Evolutionary conservation across 2,113 vertebrate genomes (phyloP), one percentile per base, ranked within the genome.

Genomic region (Phoxinus phoxinus): DNA sequence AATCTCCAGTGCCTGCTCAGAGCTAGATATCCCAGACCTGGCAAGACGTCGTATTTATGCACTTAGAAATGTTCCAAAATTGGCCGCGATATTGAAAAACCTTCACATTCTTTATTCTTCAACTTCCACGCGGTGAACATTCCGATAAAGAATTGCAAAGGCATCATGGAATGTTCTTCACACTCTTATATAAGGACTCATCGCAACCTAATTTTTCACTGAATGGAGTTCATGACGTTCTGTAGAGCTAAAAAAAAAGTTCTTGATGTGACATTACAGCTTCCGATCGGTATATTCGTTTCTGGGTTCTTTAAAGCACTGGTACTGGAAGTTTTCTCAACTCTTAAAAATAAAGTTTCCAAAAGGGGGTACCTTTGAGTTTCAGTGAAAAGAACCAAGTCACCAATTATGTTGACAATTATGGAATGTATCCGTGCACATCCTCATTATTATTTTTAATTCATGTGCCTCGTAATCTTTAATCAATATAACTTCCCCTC

Each of bases 11-110:
- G 81, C 81, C 81, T 83, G 81, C 81, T 83, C 19, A 11, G 46
- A 37, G 48, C 46, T 41, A 83, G 81, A 83, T 83, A 83, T 41
- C 65, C 46, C 81, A 56, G 3, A 72, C 63, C 81, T 83, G 65
- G 81, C 81, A 83, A 53, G 19, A 41, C 30, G 37, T 37, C 7
- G 2, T 46, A 81, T 81, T 67, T 51, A 46, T 51, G 44, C 61
- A 30, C 79, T 72, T 71, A 32, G 25, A 51, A 69, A 72, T 25
- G 21, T 19, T 72, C 65, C 46, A 56, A 35, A 32, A 58, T 56
- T 72, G 81, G 65, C 65, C 19, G 19, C 3, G 7, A 3, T 58
- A 23, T 51, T 46, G 11, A 69, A 41, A 69, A 53, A 82, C 63
- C 78, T 4, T 63, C 80, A 17, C 44, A 35, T 51, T 32, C 44